Conservation (phyloP, 2,797 vertebrate genomes). For the Sciurus vulgaris region DNA sequence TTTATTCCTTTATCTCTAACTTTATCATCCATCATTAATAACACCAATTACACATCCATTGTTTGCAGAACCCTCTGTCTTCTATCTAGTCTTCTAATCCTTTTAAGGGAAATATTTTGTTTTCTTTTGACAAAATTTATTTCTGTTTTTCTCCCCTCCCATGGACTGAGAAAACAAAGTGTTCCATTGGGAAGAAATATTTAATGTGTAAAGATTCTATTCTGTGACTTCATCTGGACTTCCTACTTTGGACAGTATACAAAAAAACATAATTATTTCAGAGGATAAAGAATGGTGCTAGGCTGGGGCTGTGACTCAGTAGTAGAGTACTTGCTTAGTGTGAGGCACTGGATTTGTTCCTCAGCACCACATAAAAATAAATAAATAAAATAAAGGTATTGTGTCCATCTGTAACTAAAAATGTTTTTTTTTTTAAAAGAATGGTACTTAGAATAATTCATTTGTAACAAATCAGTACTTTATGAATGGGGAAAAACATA, state of each 20-base stretch:
- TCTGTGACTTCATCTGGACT: conserved; percentile 60
- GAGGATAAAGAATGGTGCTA: not conserved
- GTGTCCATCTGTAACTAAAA: too few relatives aligned
- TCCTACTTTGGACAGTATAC: conserved; percentile 64
- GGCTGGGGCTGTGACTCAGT: too few relatives aligned
- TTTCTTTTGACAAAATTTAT: conserved; percentile 82
- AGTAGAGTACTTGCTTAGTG: too few relatives aligned
- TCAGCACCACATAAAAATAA: too few relatives aligned
- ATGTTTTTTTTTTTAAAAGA: not conserved
- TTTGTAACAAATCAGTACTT: not conserved
- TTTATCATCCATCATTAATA: conserved; percentile 54
- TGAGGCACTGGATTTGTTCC: too few relatives aligned
- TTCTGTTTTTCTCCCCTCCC: conserved; percentile 67
- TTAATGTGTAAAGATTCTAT: conserved; percentile 70
- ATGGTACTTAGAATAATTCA: conserved; percentile 19
- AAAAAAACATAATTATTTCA: conserved; percentile 51
- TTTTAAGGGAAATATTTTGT: conserved; percentile 77
- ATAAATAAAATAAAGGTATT: too few relatives aligned
- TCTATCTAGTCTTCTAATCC: conserved; percentile 60
- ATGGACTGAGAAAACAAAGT: conserved; percentile 73
- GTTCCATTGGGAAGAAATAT: conserved; percentile 68
- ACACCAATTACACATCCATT: not conserved
- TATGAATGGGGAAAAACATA: conserved; percentile 14
- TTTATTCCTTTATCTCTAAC: conserved; percentile 62
- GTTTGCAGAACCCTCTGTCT: conserved; percentile 49